Conservation (phyloP, 2,888 invertebrate species). For the Amiota mariae region DNA sequence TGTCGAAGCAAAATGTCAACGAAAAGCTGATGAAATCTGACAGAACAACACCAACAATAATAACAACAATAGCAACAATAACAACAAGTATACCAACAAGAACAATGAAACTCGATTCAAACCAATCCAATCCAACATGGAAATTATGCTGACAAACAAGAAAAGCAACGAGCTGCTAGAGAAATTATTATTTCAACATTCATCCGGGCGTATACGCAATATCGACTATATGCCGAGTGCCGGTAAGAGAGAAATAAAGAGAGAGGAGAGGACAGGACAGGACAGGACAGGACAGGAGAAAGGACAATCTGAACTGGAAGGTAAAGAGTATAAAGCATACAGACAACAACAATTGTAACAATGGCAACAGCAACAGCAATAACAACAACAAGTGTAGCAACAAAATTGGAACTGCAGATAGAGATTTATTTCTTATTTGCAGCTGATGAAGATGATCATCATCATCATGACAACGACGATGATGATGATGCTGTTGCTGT, state of each 20-base stretch:
- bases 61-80: background rate
- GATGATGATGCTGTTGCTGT: background rate
- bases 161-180: slow-evolving; percentile 5
- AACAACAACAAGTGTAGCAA: slow-evolving; percentile 22
- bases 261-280: too few relatives aligned
- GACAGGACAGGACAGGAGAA: background rate
- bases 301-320: slow-evolving; percentile 1
- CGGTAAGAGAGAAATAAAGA: too few relatives aligned
- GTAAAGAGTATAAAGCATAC: background rate
- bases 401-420: slow-evolving; percentile 22
- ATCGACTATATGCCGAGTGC: slow-evolving; percentile 28
- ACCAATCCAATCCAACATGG: slow-evolving; percentile 1
- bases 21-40: slow-evolving; percentile 15
- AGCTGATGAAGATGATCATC: slow-evolving; percentile 2
- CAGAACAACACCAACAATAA: too few relatives aligned
- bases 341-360: slow-evolving; percentile 24
- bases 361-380: slow-evolving; percentile 13
- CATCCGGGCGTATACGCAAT: slow-evolving; percentile 67
- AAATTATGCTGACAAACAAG: slow-evolving; percentile 27
- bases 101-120: background rate
- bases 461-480: background rate
- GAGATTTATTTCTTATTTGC: slow-evolving; percentile 29
- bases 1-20: slow-evolving; percentile 26
- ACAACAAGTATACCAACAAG: background rate
- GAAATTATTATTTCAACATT: slow-evolving; percentile 64